Base-by-base conservation (phyloP, 2,113 vertebrate genomes). In the Gavia stellata region DNA sequence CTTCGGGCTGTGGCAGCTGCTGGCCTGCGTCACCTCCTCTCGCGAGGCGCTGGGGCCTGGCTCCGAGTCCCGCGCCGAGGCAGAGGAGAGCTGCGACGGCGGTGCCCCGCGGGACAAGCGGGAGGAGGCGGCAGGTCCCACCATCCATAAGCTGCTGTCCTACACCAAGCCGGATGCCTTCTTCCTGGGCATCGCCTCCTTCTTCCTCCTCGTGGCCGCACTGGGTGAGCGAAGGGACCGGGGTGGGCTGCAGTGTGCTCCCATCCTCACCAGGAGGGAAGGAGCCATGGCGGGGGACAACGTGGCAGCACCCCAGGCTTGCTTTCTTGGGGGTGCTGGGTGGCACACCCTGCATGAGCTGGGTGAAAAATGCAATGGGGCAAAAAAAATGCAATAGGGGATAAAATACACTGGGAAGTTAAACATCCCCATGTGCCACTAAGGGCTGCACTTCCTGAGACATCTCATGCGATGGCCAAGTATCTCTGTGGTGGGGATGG, bases 121-220 rank as follows among this genome's bases (percentile, higher is more conserved):
- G 9, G 97, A 97, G 78, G 92, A 98, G 61, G 95, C 97, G 0
- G 99, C 99, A 0, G 97, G 98, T 61, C 98, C 99, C 73, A 99
- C 99, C 3, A 96, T 99, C 92, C 98, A 98, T 61, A 99, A 99
- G 52, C 97, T 99, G 82, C 97, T 99, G 73, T 97, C 97, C n/a
- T 99, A 99, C 97, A 99, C 98, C 90, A 99, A 97, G 81, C 98
- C 99, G 0, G 99, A 99, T 34, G 70, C 97, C 3, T 95, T 98
- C 47, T 98, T 99, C 95, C 98, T 99, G 24, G 96, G 97, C 14
- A 94, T 98, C 0, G 99, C 99, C 31, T 97, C 98, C 89, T 93
- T 99, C 97, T 99, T 99, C 95, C 98, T 99, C 79, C 67, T 99
- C 1, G 74, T 99, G 47, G 98, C 99, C 0, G 99, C 99, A 7